phyloP scores from a whole-genome alignment of 1,140 invertebrate species.

The Hycleus phaleratus region DNA sequence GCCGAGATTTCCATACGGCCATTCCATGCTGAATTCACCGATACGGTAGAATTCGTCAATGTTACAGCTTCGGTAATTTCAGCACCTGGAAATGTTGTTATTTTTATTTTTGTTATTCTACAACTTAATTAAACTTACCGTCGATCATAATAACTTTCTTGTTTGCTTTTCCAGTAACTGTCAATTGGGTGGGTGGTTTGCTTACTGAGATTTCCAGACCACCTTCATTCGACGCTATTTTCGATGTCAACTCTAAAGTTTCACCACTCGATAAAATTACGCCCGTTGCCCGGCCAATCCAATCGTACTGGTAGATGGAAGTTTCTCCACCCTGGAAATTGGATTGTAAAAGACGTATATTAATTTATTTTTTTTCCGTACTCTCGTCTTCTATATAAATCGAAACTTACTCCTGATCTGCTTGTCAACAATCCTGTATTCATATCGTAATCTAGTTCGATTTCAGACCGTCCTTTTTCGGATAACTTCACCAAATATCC shows the following conservation, averaged over 20 bases:
- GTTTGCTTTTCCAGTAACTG: conserved; percentile 51
- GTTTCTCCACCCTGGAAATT: conserved; percentile 65
- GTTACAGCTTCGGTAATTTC: conserved; percentile 62
- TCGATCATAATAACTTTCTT: conserved; percentile 47
- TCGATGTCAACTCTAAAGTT: conserved; percentile 67
- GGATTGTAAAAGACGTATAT: conserved; percentile 5
- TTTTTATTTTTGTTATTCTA: not conserved
- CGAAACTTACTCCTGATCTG: conserved; percentile 59
- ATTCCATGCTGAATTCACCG: conserved; percentile 58
- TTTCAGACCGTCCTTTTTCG: conserved; percentile 72
- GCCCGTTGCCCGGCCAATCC: conserved; percentile 72
- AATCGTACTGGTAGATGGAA: conserved; percentile 83
- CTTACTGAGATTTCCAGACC: conserved; percentile 64
- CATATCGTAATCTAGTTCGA: conserved; percentile 78
- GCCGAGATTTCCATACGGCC: conserved; percentile 66
- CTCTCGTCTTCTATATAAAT: not conserved
- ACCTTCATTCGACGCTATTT: conserved; percentile 59
- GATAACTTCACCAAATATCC: conserved; percentile 76
- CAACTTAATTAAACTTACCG: conserved; percentile 33
- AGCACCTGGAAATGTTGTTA: conserved; percentile 42
- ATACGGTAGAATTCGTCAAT: conserved; percentile 71
- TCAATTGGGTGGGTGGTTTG: conserved; percentile 43
- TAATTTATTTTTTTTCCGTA: not conserved
- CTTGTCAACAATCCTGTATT: conserved; percentile 72
- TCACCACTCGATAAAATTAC: conserved; percentile 86